phyloP scores from a whole-genome alignment of 2,113 vertebrate species.

The Larimichthys polyactis region DNA sequence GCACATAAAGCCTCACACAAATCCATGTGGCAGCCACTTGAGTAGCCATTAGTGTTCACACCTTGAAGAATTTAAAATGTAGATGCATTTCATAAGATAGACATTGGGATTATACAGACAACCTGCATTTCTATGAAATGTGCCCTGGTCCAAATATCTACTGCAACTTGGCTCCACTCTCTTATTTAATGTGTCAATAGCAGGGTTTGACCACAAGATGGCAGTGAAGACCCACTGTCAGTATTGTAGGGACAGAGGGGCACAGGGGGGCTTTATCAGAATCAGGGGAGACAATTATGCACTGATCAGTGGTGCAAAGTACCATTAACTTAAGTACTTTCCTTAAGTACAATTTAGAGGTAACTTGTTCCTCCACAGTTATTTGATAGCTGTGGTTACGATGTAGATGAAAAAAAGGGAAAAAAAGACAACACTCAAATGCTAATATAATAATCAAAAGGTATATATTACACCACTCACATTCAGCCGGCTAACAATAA shows the following conservation, averaged over 20 bases:
- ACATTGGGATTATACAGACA: not conserved
- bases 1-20: not conserved
- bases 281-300: not conserved
- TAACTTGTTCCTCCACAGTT: too few relatives aligned
- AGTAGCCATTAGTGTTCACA: not conserved
- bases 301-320: not conserved
- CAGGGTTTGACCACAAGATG: slow-evolving; percentile 51
- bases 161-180: not conserved
- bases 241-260: not conserved
- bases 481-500: too few relatives aligned
- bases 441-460: not conserved
- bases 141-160: not conserved
- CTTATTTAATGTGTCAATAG: slow-evolving; percentile 6
- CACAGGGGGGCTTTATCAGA: not conserved
- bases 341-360: not conserved
- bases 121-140: not conserved
- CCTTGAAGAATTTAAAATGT: not conserved
- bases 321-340: not conserved
- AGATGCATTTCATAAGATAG: not conserved
- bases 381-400: not conserved
- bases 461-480: not conserved
- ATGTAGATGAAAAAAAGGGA: too few relatives aligned
- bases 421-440: not conserved
- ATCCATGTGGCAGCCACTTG: not conserved
- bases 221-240: slow-evolving; percentile 51